These are phyloP conservation scores for Hemitrygon akajei DNA, from an alignment of 2,797 vertebrate species.

Conservation along the genomic window DNA sequence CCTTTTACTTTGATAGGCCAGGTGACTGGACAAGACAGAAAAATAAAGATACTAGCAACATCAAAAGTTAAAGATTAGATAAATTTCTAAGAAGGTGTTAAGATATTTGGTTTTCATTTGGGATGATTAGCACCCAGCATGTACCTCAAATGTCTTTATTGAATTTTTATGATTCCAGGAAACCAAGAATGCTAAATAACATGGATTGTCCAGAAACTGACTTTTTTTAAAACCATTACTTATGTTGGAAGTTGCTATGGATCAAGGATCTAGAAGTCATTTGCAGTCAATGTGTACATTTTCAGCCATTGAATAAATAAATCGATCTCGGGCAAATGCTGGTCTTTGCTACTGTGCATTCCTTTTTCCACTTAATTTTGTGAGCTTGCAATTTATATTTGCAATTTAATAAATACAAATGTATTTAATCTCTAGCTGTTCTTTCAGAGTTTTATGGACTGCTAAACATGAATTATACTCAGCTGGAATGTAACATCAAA, in stretches of 20 bases:
- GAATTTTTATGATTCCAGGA: not conserved
- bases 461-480: not conserved
- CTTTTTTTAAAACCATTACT: not conserved
- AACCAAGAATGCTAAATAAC: not conserved
- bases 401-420: not conserved
- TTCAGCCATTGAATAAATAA: not conserved
- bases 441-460: not conserved
- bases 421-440: not conserved
- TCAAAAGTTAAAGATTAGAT: not conserved
- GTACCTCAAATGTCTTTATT: too few relatives aligned
- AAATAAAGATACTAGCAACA: not conserved
- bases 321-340: not conserved
- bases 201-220: not conserved
- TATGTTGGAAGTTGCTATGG: not conserved
- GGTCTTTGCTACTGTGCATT: not conserved
- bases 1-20: conserved; percentile 36
- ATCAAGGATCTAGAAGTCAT: not conserved
- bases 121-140: not conserved
- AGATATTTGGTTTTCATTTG: not conserved
- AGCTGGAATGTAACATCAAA: not conserved
- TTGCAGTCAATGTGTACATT: not conserved
- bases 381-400: too few relatives aligned
- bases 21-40: not conserved
- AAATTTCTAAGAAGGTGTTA: not conserved
- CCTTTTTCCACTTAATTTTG: not conserved